A percentile compares a stretch with the other conserved stretches of the same genome.
Conservation (phyloP, 2,113 vertebrate species). For the Epinephelus moara region DNA sequence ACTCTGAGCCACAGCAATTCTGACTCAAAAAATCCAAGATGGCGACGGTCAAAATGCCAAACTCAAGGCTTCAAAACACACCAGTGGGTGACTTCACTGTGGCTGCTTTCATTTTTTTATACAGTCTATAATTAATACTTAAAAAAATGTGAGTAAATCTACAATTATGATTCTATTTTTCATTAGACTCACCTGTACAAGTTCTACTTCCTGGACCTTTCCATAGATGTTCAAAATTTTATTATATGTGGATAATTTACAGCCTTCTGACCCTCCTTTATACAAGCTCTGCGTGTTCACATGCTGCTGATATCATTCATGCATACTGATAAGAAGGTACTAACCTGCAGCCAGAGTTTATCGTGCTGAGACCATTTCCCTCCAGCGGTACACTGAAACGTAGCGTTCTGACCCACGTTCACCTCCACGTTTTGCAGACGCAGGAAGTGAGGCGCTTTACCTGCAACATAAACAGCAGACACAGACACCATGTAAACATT, state of each 20-base stretch:
- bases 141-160: too few relatives aligned
- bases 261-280: not conserved
- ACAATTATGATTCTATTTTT: too few relatives aligned
- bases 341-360: constrained; percentile 90
- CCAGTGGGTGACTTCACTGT: too few relatives aligned
- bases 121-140: too few relatives aligned
- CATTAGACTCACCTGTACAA: not conserved
- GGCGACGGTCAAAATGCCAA: too few relatives aligned
- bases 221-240: too few relatives aligned
- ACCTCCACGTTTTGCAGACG: constrained; percentile 98
- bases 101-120: too few relatives aligned
- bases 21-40: too few relatives aligned
- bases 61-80: too few relatives aligned
- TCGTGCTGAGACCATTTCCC: constrained; percentile 98
- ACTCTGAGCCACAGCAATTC: too few relatives aligned
- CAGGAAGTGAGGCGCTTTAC: constrained; percentile 98
- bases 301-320: not conserved
- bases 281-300: not conserved
- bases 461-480: constrained; percentile 76
- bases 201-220: not conserved
- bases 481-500: not conserved
- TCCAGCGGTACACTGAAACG: constrained; percentile 96
- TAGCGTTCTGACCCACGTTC: constrained; percentile 96
- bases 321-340: constrained; percentile 1
- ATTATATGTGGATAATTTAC: not conserved